A percentile compares a stretch with the other conserved stretches of the same genome.
phyloP scores from a whole-genome alignment of 2,888 invertebrate genomes.

The Sympetrum striolatum region DNA sequence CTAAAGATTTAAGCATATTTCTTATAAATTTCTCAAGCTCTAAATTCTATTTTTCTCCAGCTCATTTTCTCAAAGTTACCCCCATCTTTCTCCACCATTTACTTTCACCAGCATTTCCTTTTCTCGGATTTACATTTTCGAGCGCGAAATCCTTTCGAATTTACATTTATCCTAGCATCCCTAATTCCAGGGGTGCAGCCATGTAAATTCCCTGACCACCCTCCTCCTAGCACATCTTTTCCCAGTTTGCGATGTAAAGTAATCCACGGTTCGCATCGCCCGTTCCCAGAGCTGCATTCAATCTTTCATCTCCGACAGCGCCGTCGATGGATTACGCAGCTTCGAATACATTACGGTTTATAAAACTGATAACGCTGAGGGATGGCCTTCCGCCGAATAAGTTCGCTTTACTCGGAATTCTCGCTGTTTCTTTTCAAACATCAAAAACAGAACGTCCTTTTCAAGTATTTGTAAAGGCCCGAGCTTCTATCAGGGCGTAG shows the following conservation, averaged over 20 bases:
- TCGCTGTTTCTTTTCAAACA: too few species aligned
- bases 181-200: neutral
- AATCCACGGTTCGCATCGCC: neutral
- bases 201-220: neutral
- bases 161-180: neutral
- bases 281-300: neutral
- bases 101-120: too few species aligned
- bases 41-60: too few species aligned
- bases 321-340: neutral
- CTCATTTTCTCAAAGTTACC: too few species aligned
- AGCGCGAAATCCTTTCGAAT: neutral
- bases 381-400: too few species aligned
- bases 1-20: too few species aligned
- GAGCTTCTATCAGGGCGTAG: too few species aligned
- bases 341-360: neutral
- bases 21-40: too few species aligned
- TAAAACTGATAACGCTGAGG: neutral
- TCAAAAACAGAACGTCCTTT: too few species aligned
- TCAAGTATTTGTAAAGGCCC: too few species aligned
- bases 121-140: neutral
- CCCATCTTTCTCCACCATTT: too few species aligned
- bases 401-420: too few species aligned
- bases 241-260: neutral
- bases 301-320: neutral
- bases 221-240: neutral